A percentile compares a stretch with the other conserved stretches of the same genome.
Evolutionary conservation across 2,888 invertebrate genomes (phyloP).

Genomic region (Amphipyra tragopoginis): DNA sequence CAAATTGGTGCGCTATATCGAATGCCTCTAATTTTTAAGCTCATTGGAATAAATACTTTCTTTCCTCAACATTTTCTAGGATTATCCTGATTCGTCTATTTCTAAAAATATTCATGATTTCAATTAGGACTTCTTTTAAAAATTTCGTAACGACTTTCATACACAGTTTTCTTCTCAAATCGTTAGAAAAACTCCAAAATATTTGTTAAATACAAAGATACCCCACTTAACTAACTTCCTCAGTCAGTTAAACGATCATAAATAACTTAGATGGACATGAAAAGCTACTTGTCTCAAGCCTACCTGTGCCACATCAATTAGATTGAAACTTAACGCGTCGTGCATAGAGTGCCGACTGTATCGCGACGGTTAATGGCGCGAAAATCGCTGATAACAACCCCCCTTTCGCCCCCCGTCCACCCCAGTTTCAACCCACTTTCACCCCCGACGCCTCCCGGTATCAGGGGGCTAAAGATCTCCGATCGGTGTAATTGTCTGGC

Average conservation of each 20-base stretch:
- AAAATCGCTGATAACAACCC: conserved; percentile 80
- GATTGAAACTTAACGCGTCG: conserved; percentile 75
- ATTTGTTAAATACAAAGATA: background rate
- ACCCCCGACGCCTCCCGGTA: conserved; percentile 61
- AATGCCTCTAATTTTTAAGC: too few relatives aligned
- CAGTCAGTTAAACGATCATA: conserved; percentile 22
- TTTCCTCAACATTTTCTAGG: too few relatives aligned
- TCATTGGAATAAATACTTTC: too few relatives aligned
- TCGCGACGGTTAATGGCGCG: conserved; percentile 86
- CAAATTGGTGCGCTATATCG: too few relatives aligned
- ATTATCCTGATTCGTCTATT: too few relatives aligned
- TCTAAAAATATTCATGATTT: too few relatives aligned
- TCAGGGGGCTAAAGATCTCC: conserved; percentile 76
- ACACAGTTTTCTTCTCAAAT: too few relatives aligned
- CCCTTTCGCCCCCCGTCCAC: conserved; percentile 48
- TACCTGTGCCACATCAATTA: conserved; percentile 75
- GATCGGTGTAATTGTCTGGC: conserved; percentile 84
- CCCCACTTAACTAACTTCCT: background rate
- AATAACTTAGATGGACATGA: conserved; percentile 46
- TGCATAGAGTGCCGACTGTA: conserved; percentile 85
- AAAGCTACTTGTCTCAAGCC: conserved; percentile 51
- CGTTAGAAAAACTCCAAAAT: background rate
- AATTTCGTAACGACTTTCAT: too few relatives aligned
- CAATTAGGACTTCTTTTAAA: too few relatives aligned
- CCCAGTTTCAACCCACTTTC: conserved; percentile 41